These are phyloP conservation scores for Stenurella melanura DNA, from an alignment of 2,888 invertebrate species.

Conservation along the genomic window DNA sequence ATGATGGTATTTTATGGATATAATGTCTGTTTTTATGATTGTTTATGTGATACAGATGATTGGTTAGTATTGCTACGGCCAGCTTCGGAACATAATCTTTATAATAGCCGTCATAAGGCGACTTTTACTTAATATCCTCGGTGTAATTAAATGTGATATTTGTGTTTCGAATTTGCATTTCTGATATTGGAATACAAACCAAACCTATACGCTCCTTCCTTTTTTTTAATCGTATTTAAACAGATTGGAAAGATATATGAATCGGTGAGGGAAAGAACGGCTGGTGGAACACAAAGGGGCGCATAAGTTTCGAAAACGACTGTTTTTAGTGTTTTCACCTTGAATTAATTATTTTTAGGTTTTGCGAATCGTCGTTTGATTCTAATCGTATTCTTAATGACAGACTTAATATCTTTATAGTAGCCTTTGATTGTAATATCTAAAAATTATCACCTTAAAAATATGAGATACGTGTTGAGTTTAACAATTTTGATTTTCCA, in stretches of 20 bases:
- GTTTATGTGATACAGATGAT: conserved; percentile 74
- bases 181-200: conserved; percentile 54
- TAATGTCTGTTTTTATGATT: conserved; percentile 73
- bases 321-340: conserved; percentile 3
- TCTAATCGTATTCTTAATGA: not conserved
- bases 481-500: too few species aligned
- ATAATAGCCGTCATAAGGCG: conserved; percentile 56
- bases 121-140: conserved; percentile 57
- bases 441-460: not conserved
- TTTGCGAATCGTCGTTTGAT: not conserved
- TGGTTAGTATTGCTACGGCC: conserved; percentile 70
- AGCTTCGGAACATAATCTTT: conserved; percentile 61
- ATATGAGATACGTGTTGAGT: too few species aligned
- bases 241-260: conserved; percentile 32
- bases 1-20: conserved; percentile 72
- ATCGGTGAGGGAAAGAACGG: conserved; percentile 6
- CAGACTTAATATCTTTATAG: not conserved
- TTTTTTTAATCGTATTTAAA: conserved; percentile 50
- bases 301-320: not conserved
- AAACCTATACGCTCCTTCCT: conserved; percentile 12
- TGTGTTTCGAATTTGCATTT: conserved; percentile 69
- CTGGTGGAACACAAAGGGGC: conserved; percentile 4
- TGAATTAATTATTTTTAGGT: not conserved
- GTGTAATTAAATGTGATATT: conserved; percentile 70
- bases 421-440: not conserved